Conservation (phyloP, 2,888 invertebrate species). For the Sarcophaga carnaria region DNA sequence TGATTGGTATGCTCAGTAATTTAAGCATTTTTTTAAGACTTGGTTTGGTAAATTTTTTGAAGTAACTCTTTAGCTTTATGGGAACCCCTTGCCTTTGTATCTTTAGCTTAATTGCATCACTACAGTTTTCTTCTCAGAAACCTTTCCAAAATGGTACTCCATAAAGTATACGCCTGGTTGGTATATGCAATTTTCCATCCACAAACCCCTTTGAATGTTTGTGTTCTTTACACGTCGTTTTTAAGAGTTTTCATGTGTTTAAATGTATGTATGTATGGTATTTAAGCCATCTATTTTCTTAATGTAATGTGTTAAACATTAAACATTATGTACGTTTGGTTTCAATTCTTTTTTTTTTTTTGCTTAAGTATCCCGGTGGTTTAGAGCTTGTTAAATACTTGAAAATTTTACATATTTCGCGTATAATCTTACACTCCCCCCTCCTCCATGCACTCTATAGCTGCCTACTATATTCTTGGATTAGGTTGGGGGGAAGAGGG, state of each 20-base stretch:
- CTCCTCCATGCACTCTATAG: too few relatives aligned
- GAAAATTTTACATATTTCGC: slow-evolving; percentile 48
- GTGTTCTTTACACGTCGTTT: not conserved
- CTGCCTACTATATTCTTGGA: too few relatives aligned
- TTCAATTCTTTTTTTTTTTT: not conserved
- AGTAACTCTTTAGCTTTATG: too few relatives aligned
- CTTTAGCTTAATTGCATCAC: not conserved
- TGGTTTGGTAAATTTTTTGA: too few relatives aligned
- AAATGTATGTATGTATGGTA: not conserved
- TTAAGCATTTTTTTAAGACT: too few relatives aligned
- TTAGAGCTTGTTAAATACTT: slow-evolving; percentile 71
- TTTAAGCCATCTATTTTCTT: slow-evolving; percentile 3
- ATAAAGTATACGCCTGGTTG: slow-evolving; percentile 15
- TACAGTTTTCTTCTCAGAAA: not conserved
- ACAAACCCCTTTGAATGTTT: too few relatives aligned
- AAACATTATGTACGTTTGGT: slow-evolving; percentile 49
- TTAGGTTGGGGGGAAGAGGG: too few relatives aligned
- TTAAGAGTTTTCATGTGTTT: not conserved
- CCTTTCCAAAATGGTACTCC: not conserved
- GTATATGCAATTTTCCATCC: not conserved
- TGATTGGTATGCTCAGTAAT: too few relatives aligned
- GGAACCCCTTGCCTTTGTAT: not conserved
- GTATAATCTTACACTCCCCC: not conserved
- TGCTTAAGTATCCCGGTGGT: slow-evolving; percentile 59
- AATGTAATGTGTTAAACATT: slow-evolving; percentile 64